phyloP scores from a whole-genome alignment of 2,888 invertebrate species.

The Leptura quadrifasciata region DNA sequence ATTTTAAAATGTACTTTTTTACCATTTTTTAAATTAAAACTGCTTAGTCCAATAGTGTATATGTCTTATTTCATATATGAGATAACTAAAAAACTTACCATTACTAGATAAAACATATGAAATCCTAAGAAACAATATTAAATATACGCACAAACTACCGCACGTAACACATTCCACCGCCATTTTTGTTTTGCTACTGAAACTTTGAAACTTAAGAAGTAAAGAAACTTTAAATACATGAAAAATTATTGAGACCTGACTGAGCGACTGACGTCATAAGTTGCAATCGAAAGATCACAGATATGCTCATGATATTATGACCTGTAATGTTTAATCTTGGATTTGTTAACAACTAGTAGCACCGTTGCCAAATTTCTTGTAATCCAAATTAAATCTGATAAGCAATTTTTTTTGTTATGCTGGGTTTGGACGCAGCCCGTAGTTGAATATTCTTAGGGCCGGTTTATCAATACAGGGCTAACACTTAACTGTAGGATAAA shows the following conservation, averaged over 20 bases:
- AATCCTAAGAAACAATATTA: slow-evolving; percentile 60
- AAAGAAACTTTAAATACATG: not conserved
- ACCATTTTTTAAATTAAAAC: not conserved
- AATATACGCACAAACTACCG: slow-evolving; percentile 63
- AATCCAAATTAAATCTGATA: not conserved
- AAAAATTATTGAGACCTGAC: slow-evolving; percentile 36
- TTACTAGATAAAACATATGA: slow-evolving; percentile 50
- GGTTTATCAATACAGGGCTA: no score
- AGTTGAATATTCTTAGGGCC: no score
- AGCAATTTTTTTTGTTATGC: not conserved
- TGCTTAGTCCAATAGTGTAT: not conserved
- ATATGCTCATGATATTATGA: not conserved
- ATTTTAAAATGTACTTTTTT: slow-evolving; percentile 26
- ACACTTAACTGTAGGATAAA: no score
- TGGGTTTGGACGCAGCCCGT: no score
- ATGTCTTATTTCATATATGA: slow-evolving; percentile 2
- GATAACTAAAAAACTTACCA: slow-evolving; percentile 55
- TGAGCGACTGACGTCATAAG: slow-evolving; percentile 33
- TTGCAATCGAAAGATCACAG: not conserved
- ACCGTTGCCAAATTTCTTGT: not conserved
- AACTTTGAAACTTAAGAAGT: slow-evolving; percentile 26
- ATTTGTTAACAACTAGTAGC: not conserved
- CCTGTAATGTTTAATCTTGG: not conserved
- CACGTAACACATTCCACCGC: slow-evolving; percentile 63
- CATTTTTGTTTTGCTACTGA: slow-evolving; percentile 66